Evolutionary conservation across 2,797 vertebrate genomes (phyloP).

Genomic region (Halcyon badia): DNA sequence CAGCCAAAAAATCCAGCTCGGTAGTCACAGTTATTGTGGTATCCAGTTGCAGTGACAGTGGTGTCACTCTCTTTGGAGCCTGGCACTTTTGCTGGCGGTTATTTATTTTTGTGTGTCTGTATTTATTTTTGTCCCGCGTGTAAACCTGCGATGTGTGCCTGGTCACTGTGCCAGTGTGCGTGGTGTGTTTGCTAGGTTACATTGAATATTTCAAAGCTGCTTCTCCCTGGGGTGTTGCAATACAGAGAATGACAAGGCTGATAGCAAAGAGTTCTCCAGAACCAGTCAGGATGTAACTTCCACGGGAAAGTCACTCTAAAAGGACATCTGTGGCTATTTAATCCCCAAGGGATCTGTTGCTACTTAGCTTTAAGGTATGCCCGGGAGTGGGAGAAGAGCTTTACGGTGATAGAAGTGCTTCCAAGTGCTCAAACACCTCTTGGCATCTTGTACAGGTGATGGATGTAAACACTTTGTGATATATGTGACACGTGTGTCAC

Average conservation of each 20-base stretch:
- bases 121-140: neutral
- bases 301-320: neutral
- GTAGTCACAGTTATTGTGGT: neutral
- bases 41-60: neutral
- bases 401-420: neutral
- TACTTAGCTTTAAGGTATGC: neutral
- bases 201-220: neutral
- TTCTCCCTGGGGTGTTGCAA: neutral
- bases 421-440: neutral
- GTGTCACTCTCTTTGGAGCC: neutral
- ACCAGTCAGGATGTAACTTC: neutral
- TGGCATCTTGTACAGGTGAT: neutral
- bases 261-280: neutral
- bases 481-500: neutral
- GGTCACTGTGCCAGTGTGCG: rapidly evolving
- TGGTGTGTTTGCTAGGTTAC: neutral
- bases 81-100: neutral
- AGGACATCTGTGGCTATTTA: neutral
- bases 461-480: neutral
- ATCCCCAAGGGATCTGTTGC: neutral
- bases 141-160: neutral
- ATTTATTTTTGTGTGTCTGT: neutral
- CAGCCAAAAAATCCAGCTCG: neutral
- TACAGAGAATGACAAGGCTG: neutral
- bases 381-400: neutral